A percentile compares a stretch with the other conserved stretches of the same genome.
Conservation (phyloP, 2,113 vertebrate genomes). For the Pao palembangensis region DNA sequence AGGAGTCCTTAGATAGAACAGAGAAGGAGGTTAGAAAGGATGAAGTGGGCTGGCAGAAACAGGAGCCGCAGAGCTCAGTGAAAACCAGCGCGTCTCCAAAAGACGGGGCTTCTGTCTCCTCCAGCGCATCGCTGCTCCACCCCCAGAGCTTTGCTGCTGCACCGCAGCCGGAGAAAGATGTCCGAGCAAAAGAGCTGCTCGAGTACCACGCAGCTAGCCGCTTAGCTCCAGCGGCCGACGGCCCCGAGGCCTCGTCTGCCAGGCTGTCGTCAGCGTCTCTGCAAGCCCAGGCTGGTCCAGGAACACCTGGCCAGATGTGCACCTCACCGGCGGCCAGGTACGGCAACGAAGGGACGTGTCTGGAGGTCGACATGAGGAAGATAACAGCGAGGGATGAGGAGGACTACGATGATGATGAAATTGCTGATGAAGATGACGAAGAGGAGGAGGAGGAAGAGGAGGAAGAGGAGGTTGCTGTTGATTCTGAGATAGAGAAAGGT, state of each 20-base stretch:
- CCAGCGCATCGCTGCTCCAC: slow-evolving; percentile 72
- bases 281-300: slow-evolving; percentile 5
- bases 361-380: slow-evolving; percentile 71
- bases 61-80: neutral
- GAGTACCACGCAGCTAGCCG: slow-evolving; percentile 14
- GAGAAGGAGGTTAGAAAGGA: slow-evolving; percentile 47
- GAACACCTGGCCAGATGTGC: no score
- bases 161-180: slow-evolving; percentile 25
- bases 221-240: slow-evolving; percentile 49
- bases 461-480: slow-evolving; percentile 65
- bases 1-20: slow-evolving; percentile 57
- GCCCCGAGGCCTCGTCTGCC: slow-evolving; percentile 52
- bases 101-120: slow-evolving; percentile 73
- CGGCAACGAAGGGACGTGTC: slow-evolving; percentile 59
- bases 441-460: slow-evolving; percentile 74
- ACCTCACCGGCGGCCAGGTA: slow-evolving; percentile 31
- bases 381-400: slow-evolving; percentile 74
- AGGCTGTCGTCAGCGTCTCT: slow-evolving; percentile 34
- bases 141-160: slow-evolving; percentile 28
- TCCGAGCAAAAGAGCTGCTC: slow-evolving; percentile 23
- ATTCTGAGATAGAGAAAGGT: slow-evolving; percentile 87
- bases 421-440: slow-evolving; percentile 60
- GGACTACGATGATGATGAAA: slow-evolving; percentile 72
- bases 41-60: slow-evolving; percentile 40
- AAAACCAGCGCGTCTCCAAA: slow-evolving; percentile 54